Conservation (phyloP, 1,140 invertebrate genomes). For the Dufourea novaeangliae region DNA sequence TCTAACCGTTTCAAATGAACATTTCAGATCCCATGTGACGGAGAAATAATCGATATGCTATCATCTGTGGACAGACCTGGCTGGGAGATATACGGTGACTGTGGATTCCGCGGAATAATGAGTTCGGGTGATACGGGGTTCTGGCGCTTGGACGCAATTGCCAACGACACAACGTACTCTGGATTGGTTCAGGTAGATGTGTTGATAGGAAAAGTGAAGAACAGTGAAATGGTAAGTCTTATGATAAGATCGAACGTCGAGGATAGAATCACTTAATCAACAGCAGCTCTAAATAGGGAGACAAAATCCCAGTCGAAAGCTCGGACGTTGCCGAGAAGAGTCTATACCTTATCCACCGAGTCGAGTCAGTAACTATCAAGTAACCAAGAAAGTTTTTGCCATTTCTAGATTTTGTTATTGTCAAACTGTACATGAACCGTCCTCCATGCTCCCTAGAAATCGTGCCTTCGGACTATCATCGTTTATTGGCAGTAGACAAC, state of each 20-base stretch:
- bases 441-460: too few relatives aligned
- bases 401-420: too few relatives aligned
- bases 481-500: too few relatives aligned
- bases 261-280: constrained; percentile 15
- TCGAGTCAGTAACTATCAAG: too few relatives aligned
- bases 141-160: not conserved
- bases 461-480: too few relatives aligned
- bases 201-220: not conserved
- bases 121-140: not conserved
- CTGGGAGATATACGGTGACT: constrained; percentile 45
- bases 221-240: not conserved
- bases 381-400: too few relatives aligned
- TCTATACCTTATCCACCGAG: too few relatives aligned
- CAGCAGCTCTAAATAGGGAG: not conserved
- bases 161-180: not conserved
- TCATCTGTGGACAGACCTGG: not conserved
- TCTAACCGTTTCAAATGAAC: not conserved
- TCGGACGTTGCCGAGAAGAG: constrained; percentile 33
- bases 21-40: constrained; percentile 17
- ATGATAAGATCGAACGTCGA: not conserved
- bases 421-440: too few relatives aligned
- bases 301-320: not conserved
- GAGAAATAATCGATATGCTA: not conserved
- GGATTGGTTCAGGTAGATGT: too few relatives aligned
- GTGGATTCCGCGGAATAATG: constrained; percentile 55